These are phyloP conservation scores for Andrena marginata DNA, from an alignment of 2,888 invertebrate species.

Conservation along the genomic window DNA sequence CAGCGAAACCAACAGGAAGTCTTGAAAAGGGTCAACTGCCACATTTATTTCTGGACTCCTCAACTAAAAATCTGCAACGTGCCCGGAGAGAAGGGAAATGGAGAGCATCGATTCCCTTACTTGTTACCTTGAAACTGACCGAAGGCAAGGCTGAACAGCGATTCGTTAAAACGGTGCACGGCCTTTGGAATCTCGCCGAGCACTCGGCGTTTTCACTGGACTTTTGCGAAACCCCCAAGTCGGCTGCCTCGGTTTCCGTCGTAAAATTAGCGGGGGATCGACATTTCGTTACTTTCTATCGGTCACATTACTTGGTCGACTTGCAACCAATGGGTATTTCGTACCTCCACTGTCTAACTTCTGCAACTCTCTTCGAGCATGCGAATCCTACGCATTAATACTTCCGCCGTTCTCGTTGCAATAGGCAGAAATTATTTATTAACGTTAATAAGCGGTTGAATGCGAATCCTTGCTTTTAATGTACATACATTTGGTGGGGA, in stretches of 20 bases:
- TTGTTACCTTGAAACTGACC: conserved; percentile 66
- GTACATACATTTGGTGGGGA: too few relatives aligned
- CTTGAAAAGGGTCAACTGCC: not conserved
- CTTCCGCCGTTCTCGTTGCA: not conserved
- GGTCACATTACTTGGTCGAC: conserved; percentile 42
- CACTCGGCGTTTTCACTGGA: conserved; percentile 55
- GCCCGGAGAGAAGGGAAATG: not conserved
- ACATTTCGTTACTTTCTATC: conserved; percentile 71
- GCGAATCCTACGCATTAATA: not conserved
- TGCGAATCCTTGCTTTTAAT: not conserved
- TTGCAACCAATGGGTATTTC: conserved; percentile 39
- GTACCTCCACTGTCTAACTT: conserved; percentile 22
- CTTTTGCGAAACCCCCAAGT: conserved; percentile 57
- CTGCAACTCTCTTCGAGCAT: conserved; percentile 25
- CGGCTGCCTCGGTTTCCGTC: conserved; percentile 38
- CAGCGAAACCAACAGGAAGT: not conserved
- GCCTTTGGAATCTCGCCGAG: conserved; percentile 44
- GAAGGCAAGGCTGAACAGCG: conserved; percentile 62
- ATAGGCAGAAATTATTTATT: not conserved
- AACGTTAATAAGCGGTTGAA: not conserved
- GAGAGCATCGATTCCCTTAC: conserved; percentile 1
- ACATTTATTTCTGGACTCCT: not conserved
- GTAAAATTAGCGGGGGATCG: conserved; percentile 61
- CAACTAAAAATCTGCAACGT: not conserved
- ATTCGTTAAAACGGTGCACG: conserved; percentile 62